These are phyloP conservation scores for Corythoichthys intestinalis DNA, from an alignment of 2,113 vertebrate genomes.

Conservation along the genomic window DNA sequence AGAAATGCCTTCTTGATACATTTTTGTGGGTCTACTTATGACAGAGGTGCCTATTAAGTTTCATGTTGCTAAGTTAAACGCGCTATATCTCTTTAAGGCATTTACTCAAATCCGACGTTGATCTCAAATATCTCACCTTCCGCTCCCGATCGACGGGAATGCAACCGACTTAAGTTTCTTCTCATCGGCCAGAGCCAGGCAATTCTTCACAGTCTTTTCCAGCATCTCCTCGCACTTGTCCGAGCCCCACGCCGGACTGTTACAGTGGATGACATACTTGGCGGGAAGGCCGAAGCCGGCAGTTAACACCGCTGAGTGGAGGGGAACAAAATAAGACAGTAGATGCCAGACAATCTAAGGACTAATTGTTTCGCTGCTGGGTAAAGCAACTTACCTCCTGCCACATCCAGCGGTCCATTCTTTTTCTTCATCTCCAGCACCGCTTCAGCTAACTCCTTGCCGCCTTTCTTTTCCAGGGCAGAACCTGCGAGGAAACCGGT, in stretches of 20 bases:
- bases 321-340: not conserved
- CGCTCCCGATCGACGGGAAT: conserved; percentile 95
- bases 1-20: not conserved
- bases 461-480: conserved; percentile 95
- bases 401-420: conserved; percentile 91
- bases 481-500: conserved; percentile 75
- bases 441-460: conserved; percentile 91
- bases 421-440: conserved; percentile 92
- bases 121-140: conserved; percentile 74
- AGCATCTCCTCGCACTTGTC: conserved; percentile 95
- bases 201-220: conserved; percentile 98
- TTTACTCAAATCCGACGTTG: not conserved
- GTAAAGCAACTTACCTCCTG: conserved; percentile 78
- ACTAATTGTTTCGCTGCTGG: not conserved
- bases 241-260: conserved; percentile 92
- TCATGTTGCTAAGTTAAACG: not conserved
- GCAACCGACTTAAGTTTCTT: conserved; percentile 97
- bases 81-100: not conserved
- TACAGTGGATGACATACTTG: conserved; percentile 97
- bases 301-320: conserved; percentile 81
- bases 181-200: conserved; percentile 93
- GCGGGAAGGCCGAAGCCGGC: conserved; percentile 87
- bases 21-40: not conserved
- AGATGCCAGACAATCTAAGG: not conserved
- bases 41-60: not conserved